Evolutionary conservation across 1,140 invertebrate genomes (phyloP), one percentile per base, ranked within the genome.

Genomic region (Leptopilina boulardi): DNA sequence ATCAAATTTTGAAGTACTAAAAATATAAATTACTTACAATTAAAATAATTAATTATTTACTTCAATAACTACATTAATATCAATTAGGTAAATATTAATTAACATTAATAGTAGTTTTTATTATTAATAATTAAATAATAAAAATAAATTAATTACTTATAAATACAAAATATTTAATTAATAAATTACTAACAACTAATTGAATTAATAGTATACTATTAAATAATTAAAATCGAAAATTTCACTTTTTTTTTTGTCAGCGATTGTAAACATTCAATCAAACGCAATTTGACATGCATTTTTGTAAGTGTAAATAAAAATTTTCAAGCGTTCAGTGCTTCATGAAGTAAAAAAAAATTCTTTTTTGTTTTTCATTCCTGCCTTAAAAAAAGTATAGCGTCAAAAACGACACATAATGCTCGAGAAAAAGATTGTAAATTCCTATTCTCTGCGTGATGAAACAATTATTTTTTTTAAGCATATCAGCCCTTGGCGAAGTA

Each of bases 401-500:
- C 26, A 30, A n/a, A 66, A 66, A 66, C 13, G 23, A 26, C 59
- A 66, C 23, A 66, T 11, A 26, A 66, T 30, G 59, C 59, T 66
- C 11, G 4, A 66, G 26, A 66, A 30, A 59, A 30, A 66, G 26
- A 66, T 51, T 51, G 3, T 18, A n/a, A 51, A 18, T 51, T 51
- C 18, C 26, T 23, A 6, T 66, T 11, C 26, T 66, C 13, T 66
- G 59, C 59, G 15, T 66, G 59, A 66, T 30, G 26, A 66, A 66
- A 66, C n/a, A 66, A n/a, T n/a, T n/a, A n/a, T n/a, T n/a, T 23
- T 30, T 26, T 34, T 66, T n/a, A 66, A 66, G 59, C 59, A 66
- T 3, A 30, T 30, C 59, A 66, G 59, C 59, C 26, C 59, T 30
- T 66, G 59, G 59, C 59, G 59, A 66, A n/a, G 23, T 11, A 66